phyloP scores from a whole-genome alignment of 2,113 vertebrate species.

The Capreolus pygargus region DNA sequence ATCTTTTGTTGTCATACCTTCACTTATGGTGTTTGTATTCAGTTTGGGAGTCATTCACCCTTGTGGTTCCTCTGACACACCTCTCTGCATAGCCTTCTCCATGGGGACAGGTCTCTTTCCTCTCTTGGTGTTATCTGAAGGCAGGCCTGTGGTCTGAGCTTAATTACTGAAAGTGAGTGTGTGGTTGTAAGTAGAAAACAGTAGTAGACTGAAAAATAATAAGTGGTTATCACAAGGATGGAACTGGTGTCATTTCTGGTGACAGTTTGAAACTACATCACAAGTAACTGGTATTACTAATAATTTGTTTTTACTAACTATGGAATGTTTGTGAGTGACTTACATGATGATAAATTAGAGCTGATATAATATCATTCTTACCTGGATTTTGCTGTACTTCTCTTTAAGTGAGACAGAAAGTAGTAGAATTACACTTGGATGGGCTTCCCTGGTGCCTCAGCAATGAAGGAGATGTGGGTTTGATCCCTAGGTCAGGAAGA shows the following conservation, averaged over 20 bases:
- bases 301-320: neutral
- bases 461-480: neutral
- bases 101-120: neutral
- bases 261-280: neutral
- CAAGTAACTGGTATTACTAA: neutral
- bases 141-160: neutral
- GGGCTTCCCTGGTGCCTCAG: neutral
- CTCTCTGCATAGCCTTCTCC: neutral
- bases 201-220: neutral
- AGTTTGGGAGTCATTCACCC: neutral
- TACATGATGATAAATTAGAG: neutral
- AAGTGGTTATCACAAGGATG: neutral
- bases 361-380: neutral
- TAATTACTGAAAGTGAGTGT: neutral
- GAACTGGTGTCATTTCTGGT: neutral
- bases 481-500: neutral
- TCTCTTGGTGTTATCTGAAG: neutral
- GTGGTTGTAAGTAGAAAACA: neutral
- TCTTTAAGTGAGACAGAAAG: neutral
- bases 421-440: neutral
- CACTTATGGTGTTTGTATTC: neutral
- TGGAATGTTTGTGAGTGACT: neutral
- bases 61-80: neutral
- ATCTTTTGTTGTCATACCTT: neutral
- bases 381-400: neutral